Conservation (phyloP, 2,888 invertebrate species). For the Drosophila nr. fundita region DNA sequence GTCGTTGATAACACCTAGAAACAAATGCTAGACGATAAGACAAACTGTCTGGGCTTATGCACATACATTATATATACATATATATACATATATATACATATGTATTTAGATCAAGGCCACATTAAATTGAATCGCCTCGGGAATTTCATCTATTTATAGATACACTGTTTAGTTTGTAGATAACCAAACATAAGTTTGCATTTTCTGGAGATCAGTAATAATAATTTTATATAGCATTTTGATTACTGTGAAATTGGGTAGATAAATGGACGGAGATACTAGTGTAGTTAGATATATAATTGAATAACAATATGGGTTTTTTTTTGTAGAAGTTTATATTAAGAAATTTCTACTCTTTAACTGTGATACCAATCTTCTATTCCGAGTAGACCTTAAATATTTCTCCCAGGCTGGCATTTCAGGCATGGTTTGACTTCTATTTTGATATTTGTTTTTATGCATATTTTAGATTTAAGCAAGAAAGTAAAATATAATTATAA, state of each 20-base stretch:
- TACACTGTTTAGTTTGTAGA: background rate
- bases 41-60: conserved; percentile 11
- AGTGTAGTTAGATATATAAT: too few species aligned
- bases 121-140: background rate
- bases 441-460: too few species aligned
- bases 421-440: too few species aligned
- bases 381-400: accelerated
- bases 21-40: conserved; percentile 41
- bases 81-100: background rate
- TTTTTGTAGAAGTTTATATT: background rate
- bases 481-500: background rate
- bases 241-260: too few species aligned
- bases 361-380: background rate
- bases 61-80: background rate
- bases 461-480: too few species aligned
- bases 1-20: conserved; percentile 41
- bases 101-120: conserved; percentile 50
- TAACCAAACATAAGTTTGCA: background rate
- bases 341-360: background rate
- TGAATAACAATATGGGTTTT: background rate
- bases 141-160: background rate
- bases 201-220: background rate
- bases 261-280: background rate
- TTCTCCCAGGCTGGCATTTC: too few species aligned
- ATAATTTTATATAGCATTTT: background rate